Percentiles rank a stretch among this genome's conserved stretches.
Evolutionary conservation across 2,797 vertebrate species (phyloP).

Genomic region (Mycteria americana): DNA sequence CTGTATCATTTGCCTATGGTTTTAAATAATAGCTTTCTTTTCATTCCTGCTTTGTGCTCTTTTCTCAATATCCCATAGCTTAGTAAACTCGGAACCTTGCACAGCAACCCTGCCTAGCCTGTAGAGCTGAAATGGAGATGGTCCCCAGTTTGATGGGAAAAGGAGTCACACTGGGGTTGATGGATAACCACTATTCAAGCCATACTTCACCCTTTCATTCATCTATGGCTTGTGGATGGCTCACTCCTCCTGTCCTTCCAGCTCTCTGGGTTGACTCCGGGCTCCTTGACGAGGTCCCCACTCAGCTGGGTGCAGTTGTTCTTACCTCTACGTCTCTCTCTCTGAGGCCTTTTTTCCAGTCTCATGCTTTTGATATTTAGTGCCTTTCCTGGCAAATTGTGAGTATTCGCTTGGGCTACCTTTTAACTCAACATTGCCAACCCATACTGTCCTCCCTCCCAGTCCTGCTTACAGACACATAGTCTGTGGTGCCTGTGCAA

Average conservation of each 20-base stretch:
- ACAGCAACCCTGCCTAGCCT: background rate
- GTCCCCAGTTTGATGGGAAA: background rate
- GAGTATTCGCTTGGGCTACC: background rate
- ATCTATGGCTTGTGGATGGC: background rate
- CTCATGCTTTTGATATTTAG: background rate
- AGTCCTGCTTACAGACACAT: too few relatives aligned
- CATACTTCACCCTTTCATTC: background rate
- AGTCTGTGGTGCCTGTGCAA: background rate
- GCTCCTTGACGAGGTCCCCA: rapidly evolving
- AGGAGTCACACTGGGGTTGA: background rate
- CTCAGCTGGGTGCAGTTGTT: background rate
- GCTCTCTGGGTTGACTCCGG: background rate
- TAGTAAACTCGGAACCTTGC: background rate
- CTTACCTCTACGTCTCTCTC: background rate
- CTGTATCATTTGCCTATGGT: background rate
- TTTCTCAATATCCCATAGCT: background rate
- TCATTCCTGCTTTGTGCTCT: background rate
- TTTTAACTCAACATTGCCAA: background rate
- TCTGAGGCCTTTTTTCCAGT: background rate
- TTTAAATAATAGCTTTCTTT: background rate
- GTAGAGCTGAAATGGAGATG: background rate
- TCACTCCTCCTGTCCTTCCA: background rate
- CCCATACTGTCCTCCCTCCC: background rate
- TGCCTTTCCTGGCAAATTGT: background rate
- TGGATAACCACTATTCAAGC: background rate